Evolutionary conservation across 2,113 vertebrate species (phyloP).

Genomic region (Psilopsiagon aymara): DNA sequence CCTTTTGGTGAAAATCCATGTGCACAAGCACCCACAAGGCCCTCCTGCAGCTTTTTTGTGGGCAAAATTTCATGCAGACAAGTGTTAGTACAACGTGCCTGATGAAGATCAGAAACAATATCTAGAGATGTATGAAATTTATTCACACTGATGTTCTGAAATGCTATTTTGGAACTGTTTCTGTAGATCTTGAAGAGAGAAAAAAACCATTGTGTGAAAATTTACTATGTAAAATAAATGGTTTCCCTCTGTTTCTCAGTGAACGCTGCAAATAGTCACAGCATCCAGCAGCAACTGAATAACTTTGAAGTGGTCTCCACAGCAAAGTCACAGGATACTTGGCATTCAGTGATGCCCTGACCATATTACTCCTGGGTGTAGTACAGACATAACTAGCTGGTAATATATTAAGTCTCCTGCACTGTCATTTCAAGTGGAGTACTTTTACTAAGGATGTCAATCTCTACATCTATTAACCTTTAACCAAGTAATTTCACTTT

Average conservation of each 20-base stretch:
- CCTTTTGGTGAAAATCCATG: conserved; percentile 44
- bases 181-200: neutral
- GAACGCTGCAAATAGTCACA: neutral
- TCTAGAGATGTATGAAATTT: neutral
- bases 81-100: neutral
- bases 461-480: conserved; percentile 61
- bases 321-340: conserved; percentile 1
- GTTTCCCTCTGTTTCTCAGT: neutral
- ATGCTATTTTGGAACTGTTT: neutral
- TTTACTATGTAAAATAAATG: neutral
- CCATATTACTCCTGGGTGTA: conserved; percentile 15
- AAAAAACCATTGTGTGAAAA: neutral
- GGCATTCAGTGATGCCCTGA: neutral
- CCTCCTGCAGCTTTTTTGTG: neutral
- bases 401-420: conserved; percentile 18
- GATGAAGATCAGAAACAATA: neutral
- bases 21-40: neutral
- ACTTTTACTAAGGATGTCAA: conserved; percentile 21
- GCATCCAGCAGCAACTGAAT: neutral
- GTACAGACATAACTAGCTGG: neutral
- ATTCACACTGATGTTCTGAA: neutral
- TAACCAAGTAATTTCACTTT: conserved; percentile 53
- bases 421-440: conserved; percentile 35
- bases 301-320: neutral
- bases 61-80: neutral